phyloP scores from a whole-genome alignment of 1,140 invertebrate species.

The Drosophila cardini region DNA sequence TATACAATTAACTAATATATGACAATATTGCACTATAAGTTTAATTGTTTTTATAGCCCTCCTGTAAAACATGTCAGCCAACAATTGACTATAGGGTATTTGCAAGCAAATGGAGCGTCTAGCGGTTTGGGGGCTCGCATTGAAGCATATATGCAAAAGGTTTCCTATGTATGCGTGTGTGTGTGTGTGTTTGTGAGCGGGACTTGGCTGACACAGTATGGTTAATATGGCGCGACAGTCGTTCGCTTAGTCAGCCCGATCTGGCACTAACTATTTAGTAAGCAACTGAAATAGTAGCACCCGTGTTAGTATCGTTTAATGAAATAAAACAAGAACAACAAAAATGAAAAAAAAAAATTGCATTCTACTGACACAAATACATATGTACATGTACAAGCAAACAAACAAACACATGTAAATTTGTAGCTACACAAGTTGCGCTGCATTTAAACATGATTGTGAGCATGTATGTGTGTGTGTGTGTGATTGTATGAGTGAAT shows the following conservation, averaged over 20 bases:
- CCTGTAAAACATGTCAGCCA: background rate
- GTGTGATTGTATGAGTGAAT: conserved; percentile 21
- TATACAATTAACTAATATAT: no score
- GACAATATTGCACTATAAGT: no score
- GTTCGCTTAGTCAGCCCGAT: conserved; percentile 79
- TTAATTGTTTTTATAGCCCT: no score
- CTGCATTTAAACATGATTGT: conserved; percentile 70
- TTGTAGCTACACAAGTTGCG: conserved; percentile 65
- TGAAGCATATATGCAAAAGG: conserved; percentile 50
- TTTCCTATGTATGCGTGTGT: conserved; percentile 7
- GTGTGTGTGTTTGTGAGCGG: conserved; percentile 27
- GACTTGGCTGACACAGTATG: conserved; percentile 61
- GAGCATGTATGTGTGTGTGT: conserved; percentile 26
- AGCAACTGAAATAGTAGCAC: conserved; percentile 83
- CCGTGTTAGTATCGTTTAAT: conserved; percentile 79
- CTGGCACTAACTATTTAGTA: conserved; percentile 80
- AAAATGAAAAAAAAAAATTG: conserved; percentile 29
- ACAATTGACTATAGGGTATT: conserved; percentile 14
- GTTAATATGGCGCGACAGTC: conserved; percentile 79
- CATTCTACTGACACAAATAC: conserved; percentile 49
- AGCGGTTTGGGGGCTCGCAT: conserved; percentile 51
- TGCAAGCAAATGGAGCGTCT: conserved; percentile 48
- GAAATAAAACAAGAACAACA: conserved; percentile 54
- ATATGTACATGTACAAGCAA: conserved; percentile 18
- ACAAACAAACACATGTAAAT: conserved; percentile 45